phyloP scores from a whole-genome alignment of 1,140 invertebrate species.

The Brachionus asplanchnoidis region DNA sequence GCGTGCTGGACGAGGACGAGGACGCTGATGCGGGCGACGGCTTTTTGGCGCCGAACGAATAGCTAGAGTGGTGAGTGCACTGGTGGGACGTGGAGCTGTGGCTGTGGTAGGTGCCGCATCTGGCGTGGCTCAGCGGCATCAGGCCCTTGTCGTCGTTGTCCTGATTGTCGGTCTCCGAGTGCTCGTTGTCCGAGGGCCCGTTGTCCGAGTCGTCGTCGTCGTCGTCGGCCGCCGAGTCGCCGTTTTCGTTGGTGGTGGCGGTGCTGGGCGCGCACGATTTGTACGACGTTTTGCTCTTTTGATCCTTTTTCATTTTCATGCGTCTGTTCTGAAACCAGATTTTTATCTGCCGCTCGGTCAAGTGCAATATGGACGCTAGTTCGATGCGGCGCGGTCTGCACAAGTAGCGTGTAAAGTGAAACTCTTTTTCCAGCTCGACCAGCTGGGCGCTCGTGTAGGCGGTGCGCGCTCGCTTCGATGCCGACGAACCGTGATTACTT shows the following conservation, averaged over 20 bases:
- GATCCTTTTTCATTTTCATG: conserved; percentile 86
- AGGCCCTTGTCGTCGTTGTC: neutral
- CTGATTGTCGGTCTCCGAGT: neutral
- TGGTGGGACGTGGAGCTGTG: neutral
- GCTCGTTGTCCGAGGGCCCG: neutral
- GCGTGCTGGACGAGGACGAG: neutral
- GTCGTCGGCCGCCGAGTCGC: neutral
- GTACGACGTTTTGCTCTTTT: conserved; percentile 45
- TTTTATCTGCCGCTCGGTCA: conserved; percentile 80
- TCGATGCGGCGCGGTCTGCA: conserved; percentile 73
- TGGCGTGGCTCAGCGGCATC: neutral
- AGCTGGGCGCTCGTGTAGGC: conserved; percentile 78
- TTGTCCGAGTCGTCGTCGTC: conserved; percentile 22
- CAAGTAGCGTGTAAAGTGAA: conserved; percentile 71
- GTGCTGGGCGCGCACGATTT: neutral
- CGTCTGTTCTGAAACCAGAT: conserved; percentile 95
- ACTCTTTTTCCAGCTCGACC: conserved; percentile 84
- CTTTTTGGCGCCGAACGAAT: neutral
- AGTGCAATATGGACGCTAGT: conserved; percentile 66
- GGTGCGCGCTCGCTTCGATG: conserved; percentile 66
- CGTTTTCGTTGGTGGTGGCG: neutral
- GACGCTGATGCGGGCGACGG: neutral
- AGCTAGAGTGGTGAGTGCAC: conserved; percentile 35
- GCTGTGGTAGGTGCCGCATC: conserved; percentile 22
- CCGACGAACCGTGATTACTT: neutral